These are phyloP conservation scores for Tipula vernalis DNA, from an alignment of 2,888 invertebrate species.

Conservation along the genomic window DNA sequence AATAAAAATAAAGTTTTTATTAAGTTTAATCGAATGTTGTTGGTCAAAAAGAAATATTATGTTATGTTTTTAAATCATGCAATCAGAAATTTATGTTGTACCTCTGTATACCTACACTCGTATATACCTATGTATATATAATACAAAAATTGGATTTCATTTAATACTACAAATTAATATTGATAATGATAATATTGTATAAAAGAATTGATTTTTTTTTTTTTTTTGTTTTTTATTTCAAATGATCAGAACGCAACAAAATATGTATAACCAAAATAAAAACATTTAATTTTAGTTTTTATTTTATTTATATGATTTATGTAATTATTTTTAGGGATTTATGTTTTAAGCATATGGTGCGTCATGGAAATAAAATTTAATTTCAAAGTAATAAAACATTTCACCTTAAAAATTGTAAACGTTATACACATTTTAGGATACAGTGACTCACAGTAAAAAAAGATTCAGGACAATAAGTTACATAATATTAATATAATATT, in stretches of 20 bases:
- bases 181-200: not conserved
- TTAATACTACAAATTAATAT: not conserved
- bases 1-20: not conserved
- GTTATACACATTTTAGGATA: too few species aligned
- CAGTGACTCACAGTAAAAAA: too few species aligned
- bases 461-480: too few species aligned
- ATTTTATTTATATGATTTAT: not conserved
- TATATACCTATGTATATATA: too few species aligned
- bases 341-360: not conserved
- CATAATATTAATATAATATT: too few species aligned
- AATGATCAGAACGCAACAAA: not conserved
- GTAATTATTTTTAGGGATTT: not conserved
- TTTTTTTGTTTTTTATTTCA: not conserved
- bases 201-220: not conserved
- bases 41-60: not conserved
- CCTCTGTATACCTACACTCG: not conserved
- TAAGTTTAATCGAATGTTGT: constrained; percentile 4
- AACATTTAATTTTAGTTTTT: not conserved
- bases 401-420: not conserved
- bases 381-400: not conserved
- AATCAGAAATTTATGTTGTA: not conserved
- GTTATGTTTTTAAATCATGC: not conserved
- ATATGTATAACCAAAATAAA: too few species aligned
- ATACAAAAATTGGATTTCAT: not conserved
- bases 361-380: not conserved